phyloP scores from a whole-genome alignment of 2,888 invertebrate genomes.

The Dexiosoma caninum region DNA sequence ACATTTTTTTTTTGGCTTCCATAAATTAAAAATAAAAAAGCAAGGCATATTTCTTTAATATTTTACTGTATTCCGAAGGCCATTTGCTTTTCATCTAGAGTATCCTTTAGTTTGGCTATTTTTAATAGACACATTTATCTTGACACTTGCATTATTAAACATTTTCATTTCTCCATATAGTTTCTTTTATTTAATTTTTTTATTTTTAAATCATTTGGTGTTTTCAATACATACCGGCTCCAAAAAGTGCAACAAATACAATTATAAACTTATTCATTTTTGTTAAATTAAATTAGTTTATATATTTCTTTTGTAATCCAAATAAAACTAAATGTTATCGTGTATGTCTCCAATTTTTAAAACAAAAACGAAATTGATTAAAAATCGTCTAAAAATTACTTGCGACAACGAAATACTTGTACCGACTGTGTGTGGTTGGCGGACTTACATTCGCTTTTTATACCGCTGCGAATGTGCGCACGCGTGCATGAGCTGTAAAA shows the following conservation, averaged over 20 bases:
- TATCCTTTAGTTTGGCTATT: conserved; percentile 35
- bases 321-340: conserved; percentile 30
- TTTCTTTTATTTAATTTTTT: conserved; percentile 2
- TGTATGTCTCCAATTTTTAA: conserved; percentile 43
- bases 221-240: conserved; percentile 82
- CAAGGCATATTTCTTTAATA: not conserved
- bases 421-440: conserved; percentile 78
- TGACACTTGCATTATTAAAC: conserved; percentile 33
- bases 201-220: conserved; percentile 43
- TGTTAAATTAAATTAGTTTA: conserved; percentile 40
- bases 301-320: conserved; percentile 54
- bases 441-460: conserved; percentile 78
- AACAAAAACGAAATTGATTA: conserved; percentile 44
- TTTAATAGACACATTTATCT: conserved; percentile 14
- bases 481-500: conserved; percentile 70
- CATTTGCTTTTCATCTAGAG: not conserved
- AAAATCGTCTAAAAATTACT: conserved; percentile 56
- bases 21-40: not conserved
- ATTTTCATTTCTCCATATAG: conserved; percentile 27
- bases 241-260: conserved; percentile 82
- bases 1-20: not conserved
- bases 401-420: conserved; percentile 73
- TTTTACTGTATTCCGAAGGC: not conserved
- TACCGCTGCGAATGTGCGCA: conserved; percentile 76
- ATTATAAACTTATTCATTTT: conserved; percentile 78